Evolutionary conservation across 2,113 vertebrate species (phyloP), one percentile per base, ranked within the genome.

Genomic region (Neolamprologus toae): DNA sequence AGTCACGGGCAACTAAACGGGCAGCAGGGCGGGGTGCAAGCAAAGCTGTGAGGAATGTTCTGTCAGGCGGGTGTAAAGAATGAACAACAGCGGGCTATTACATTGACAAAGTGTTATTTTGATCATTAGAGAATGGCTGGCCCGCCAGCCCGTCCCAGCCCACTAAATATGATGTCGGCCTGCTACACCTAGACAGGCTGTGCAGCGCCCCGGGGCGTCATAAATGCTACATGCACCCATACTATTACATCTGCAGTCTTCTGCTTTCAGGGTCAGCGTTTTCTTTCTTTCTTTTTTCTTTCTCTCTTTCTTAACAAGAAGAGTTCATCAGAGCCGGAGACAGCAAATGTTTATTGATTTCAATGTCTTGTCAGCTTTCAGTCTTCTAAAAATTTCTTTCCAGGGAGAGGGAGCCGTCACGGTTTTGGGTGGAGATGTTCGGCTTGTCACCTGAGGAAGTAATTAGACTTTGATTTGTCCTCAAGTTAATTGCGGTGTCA

Each of bases 101-200:
- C 85, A 53, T 40, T 95, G 95, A 94, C 91, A 91, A 90, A 94
- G 90, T 87, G 93, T 59, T 90, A 88, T 87, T 93, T 93, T 94
- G 87, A 95, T 94, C 93, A 91, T 91, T 88, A 80, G 53, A 91
- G 83, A 94, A 89, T 40, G 82, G 88, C 92, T 91, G 53, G 61
- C 86, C 83, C 57, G 40, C 54, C 84, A 83, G 45, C 84, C 90
- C 90, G 87, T 86, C 88, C 89, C 66, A 83, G 82, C 71, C 88
- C 93, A 90, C 90, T 95, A 95, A 96, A 95, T 90, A 91, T 88
- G 55, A 73, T 89, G 86, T 91, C 4, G 54, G 92, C 85, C 95
- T 80, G 26, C 73, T 89, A 59, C 90, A 87, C 80, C 45, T 55
- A 78, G 76, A 85, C 73, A 63, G 91, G 47, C 63, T 19, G 83